Conservation (phyloP, 2,888 invertebrate species). For the Tinea semifulvella region DNA sequence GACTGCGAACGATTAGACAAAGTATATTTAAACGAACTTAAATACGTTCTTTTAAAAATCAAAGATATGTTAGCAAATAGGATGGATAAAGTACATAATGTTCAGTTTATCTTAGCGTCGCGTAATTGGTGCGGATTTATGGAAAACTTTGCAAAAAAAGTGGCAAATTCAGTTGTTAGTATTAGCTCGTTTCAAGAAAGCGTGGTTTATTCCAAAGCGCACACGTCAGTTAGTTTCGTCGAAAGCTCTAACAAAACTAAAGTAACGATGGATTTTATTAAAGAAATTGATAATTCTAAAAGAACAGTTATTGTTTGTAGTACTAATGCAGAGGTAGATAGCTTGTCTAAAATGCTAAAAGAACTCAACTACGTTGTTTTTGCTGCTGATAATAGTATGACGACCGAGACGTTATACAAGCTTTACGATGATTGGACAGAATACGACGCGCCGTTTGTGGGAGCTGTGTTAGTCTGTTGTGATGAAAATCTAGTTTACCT, state of each 20-base stretch:
- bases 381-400: slow-evolving; percentile 40
- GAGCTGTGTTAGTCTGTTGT: slow-evolving; percentile 71
- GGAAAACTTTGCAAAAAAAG: slow-evolving; percentile 59
- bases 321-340: slow-evolving; percentile 60
- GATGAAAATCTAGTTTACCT: slow-evolving; percentile 72
- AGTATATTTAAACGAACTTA: slow-evolving; percentile 56
- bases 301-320: slow-evolving; percentile 73
- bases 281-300: slow-evolving; percentile 42
- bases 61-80: slow-evolving; percentile 50
- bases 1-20: slow-evolving; percentile 71
- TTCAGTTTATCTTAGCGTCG: slow-evolving; percentile 70
- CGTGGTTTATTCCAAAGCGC: slow-evolving; percentile 71
- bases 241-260: slow-evolving; percentile 47
- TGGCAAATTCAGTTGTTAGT: slow-evolving; percentile 70
- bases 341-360: slow-evolving; percentile 33
- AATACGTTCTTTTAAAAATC: slow-evolving; percentile 44
- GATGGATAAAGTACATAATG: slow-evolving; percentile 42
- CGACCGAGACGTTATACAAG: slow-evolving; percentile 42
- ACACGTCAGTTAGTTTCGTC: slow-evolving; percentile 41
- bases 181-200: slow-evolving; percentile 80
- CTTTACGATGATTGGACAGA: slow-evolving; percentile 44
- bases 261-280: slow-evolving; percentile 54
- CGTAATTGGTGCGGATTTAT: slow-evolving; percentile 72
- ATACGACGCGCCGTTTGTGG: slow-evolving; percentile 42
- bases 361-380: slow-evolving; percentile 32